Conservation (phyloP, 2,113 vertebrate genomes). For the Lampris incognitus region DNA sequence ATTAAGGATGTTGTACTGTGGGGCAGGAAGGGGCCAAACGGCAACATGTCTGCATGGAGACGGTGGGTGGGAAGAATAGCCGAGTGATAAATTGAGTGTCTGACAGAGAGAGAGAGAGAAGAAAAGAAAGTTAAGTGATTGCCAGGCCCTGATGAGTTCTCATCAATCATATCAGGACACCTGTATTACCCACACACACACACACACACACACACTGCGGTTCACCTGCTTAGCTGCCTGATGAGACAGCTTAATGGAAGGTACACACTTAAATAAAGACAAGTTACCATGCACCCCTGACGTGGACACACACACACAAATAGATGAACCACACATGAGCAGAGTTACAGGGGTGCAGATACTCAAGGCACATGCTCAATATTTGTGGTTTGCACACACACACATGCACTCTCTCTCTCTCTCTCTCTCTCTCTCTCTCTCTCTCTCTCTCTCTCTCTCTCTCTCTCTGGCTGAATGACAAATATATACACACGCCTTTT, state of each 20-base stretch:
- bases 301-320: not conserved
- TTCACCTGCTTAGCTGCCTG: constrained; percentile 57
- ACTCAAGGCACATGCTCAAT: no score
- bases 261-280: constrained; percentile 49
- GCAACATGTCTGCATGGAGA: not conserved
- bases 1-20: no score
- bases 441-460: no score
- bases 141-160: constrained; percentile 47
- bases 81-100: constrained; percentile 36
- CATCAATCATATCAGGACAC: constrained; percentile 45
- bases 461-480: no score
- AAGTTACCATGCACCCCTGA: not conserved
- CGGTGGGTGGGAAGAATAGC: not conserved
- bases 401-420: no score
- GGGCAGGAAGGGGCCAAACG: no score
- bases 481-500: no score
- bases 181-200: constrained; percentile 21
- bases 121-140: constrained; percentile 57
- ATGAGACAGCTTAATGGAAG: constrained; percentile 57
- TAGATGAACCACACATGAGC: no score
- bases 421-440: no score
- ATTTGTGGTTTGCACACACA: no score
- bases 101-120: constrained; percentile 17
- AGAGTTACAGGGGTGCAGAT: no score
- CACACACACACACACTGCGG: constrained; percentile 26